phyloP scores from a whole-genome alignment of 2,797 vertebrate species.

The Sebastes baramenuke region DNA sequence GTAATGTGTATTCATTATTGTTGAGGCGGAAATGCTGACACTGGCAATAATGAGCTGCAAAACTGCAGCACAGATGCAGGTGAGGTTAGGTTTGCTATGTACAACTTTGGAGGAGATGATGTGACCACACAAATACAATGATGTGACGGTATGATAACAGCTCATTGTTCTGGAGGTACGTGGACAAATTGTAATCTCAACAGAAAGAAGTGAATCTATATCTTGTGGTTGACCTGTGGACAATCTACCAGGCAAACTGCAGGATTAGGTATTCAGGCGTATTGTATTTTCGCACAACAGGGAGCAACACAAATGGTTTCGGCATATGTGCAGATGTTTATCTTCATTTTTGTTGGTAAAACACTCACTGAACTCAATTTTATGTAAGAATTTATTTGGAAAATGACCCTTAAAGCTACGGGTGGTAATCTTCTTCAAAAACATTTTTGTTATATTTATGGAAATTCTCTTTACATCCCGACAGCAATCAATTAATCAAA shows the following conservation, averaged over 20 bases:
- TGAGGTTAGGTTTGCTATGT: neutral
- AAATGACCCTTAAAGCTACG: neutral
- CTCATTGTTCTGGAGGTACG: neutral
- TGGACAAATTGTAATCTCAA: neutral
- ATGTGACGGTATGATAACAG: neutral
- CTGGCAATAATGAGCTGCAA: neutral
- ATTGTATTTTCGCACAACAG: neutral
- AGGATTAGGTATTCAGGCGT: neutral
- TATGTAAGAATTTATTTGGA: neutral
- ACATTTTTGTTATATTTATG: neutral
- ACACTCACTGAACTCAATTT: neutral
- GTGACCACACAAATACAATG: neutral
- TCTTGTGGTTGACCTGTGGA: neutral
- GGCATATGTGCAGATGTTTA: neutral
- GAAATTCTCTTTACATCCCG: neutral
- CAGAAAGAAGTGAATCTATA: neutral
- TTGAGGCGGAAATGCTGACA: constrained; percentile 3
- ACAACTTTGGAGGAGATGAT: neutral
- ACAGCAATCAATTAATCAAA: neutral
- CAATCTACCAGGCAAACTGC: neutral
- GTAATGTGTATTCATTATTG: neutral
- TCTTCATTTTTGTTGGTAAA: neutral
- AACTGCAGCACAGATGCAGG: neutral
- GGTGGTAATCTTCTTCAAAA: neutral
- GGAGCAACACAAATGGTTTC: neutral